These are phyloP conservation scores for Octopus bimaculoides DNA, from an alignment of 1,140 invertebrate genomes.

Conservation along the genomic window DNA sequence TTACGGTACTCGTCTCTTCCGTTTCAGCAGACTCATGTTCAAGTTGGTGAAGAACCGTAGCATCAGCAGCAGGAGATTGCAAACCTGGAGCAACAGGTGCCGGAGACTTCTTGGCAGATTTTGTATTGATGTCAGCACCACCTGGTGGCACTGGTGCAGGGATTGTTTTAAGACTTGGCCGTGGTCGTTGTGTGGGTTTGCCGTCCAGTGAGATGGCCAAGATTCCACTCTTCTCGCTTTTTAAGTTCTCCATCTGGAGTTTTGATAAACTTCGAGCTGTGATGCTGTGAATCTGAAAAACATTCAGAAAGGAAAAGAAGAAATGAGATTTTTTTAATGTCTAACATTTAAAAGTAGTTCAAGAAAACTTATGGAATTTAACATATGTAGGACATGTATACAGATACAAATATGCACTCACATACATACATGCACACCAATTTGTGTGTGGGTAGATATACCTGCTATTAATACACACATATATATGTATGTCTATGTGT, in stretches of 20 bases:
- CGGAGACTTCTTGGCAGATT: neutral
- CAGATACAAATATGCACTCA: too few species aligned
- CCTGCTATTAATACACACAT: too few species aligned
- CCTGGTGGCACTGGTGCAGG: neutral
- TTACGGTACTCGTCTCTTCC: constrained; percentile 29
- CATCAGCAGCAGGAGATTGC: constrained; percentile 10
- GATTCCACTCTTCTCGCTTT: constrained; percentile 19
- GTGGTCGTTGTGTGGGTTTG: constrained; percentile 13
- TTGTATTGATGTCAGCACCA: neutral
- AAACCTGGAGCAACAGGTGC: constrained; percentile 13
- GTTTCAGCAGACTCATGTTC: constrained; percentile 17
- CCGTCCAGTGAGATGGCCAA: constrained; percentile 13
- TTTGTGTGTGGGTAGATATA: too few species aligned
- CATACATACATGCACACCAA: too few species aligned
- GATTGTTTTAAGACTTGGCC: constrained; percentile 8
- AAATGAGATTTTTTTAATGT: too few species aligned
- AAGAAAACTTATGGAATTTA: too few species aligned
- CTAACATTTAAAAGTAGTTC: too few species aligned
- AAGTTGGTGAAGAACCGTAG: too few species aligned
- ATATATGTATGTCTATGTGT: too few species aligned
- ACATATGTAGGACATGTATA: too few species aligned
- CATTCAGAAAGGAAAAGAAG: neutral
- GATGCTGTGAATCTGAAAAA: constrained; percentile 45
- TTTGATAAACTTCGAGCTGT: constrained; percentile 41
- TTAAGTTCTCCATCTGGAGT: constrained; percentile 36